Evolutionary conservation across 2,888 invertebrate genomes (phyloP), one percentile per base, ranked within the genome.

Genomic region (Bombyx huttoni): DNA sequence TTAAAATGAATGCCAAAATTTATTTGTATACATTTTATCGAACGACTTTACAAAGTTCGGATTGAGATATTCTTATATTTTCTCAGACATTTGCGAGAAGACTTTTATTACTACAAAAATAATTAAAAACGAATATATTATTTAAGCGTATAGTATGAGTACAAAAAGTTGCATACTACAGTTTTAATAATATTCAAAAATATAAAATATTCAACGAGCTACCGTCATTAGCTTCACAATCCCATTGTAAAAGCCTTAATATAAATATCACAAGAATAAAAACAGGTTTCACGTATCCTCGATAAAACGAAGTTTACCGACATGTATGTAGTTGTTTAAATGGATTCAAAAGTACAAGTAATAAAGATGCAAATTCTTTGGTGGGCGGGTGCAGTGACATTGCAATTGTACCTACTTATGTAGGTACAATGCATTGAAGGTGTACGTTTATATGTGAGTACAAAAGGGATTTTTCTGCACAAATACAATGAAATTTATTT

Each of bases 311-410:
- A 52, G 51, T 54, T 54, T 45, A 48, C 51, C 13, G 48, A 51
- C 51, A 53, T 51, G 51, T 40, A 40, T 40, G 40, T 40, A 12
- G 40, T 40, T 40, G 40, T 40, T 40, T 40, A 40, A 40, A 52
- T 48, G 46, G n/a, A 45, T 13, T 13, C 58, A 62, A 56, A 59
- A 56, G 60, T 53, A 58, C 61, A 59, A 59, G 71, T 66, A 72
- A 75, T 78, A 76, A 74, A 78, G 72, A 75, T 72, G 69, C 63
- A 68, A 76, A 76, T 71, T 55, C 55, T 62, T 55, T 56, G 58
- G 67, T 68, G 65, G 63, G 67, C 63, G 64, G 64, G 64, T 66
- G 62, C 64, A 65, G 35, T 14, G 34, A 24, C 34, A 52, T 49
- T 49, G 47, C 47, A 49, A 13, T 40, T 12, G 40, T 40, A 8